These are phyloP conservation scores for Coelinius sp. DNA, from an alignment of 2,888 invertebrate genomes.

Conservation along the genomic window DNA sequence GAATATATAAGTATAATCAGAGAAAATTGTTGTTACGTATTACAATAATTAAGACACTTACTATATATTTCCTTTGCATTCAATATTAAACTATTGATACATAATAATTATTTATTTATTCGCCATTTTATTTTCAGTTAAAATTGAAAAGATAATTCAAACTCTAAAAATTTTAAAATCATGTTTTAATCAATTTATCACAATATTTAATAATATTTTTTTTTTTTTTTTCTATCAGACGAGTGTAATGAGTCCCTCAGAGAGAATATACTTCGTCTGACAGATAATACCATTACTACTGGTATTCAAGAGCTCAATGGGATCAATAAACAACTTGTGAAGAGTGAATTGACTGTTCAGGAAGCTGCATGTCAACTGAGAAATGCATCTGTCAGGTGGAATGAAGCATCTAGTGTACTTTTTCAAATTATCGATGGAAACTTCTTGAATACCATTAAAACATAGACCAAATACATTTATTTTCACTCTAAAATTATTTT, in stretches of 20 bases:
- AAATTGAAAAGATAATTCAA: background rate
- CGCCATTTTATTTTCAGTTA: background rate
- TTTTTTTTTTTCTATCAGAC: constrained; percentile 50
- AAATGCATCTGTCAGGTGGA: constrained; percentile 58
- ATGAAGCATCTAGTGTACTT: constrained; percentile 57
- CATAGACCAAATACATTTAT: constrained; percentile 4
- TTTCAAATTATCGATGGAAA: constrained; percentile 60
- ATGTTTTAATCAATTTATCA: background rate
- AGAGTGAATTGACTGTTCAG: constrained; percentile 65
- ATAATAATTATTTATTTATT: background rate
- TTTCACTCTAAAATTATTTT: background rate
- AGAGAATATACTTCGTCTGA: constrained; percentile 59
- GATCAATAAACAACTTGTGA: constrained; percentile 64
- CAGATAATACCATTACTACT: constrained; percentile 56
- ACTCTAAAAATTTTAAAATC: background rate
- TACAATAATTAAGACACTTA: constrained; percentile 13
- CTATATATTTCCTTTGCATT: constrained; percentile 5
- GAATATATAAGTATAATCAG: constrained; percentile 19
- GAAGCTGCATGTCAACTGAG: constrained; percentile 66
- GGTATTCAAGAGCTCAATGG: constrained; percentile 61
- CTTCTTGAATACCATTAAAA: constrained; percentile 64
- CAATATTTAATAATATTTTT: constrained; percentile 7
- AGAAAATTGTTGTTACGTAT: constrained; percentile 20
- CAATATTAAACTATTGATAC: constrained; percentile 30
- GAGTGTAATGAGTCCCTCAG: constrained; percentile 67